Base-by-base conservation (phyloP, 1,140 invertebrate species). In the Gryllus bimaculatus region DNA sequence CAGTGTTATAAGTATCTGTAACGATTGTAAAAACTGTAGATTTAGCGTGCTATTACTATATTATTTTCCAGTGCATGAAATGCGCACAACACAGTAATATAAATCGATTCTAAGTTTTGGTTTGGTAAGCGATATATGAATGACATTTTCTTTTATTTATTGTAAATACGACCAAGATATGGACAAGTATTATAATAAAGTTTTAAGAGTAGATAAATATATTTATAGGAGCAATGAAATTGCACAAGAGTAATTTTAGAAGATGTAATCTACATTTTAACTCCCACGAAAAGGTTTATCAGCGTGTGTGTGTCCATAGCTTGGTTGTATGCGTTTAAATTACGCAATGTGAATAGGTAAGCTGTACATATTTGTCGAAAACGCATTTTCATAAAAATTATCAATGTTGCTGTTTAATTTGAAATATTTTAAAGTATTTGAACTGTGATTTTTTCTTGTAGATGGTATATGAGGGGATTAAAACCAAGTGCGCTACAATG, bases 31-130 rank as follows among this genome's bases (percentile, higher is more conserved):
- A 13, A 13, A 66, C 18, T 66, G 54, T 66, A 66, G 54, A 66
- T 66, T 66, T 66, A 66, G 54, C 18, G 54, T 66, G 54, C 54
- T 66, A 66, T 13, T 66, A 66, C 10, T 66, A 66, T 66, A 18
- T 66, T 66, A 66, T 66, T 66, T 66, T 66, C 54, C 54, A 66
- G 54, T 66, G 54, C 54, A 66, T 66, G 54, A 66, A 66, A 66
- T 66, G 54, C 54, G 54, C 54, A 66, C 54, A 66, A 66, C 18
- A 66, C 18, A 39, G 54, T 13, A 18, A 66, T 66, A 18, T 66
- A 66, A 13, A 66, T 10, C 10, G 54, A 66, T 66, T 18, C 7
- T 13, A 18, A 66, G 10, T 66, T 66, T 10, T 66, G 54, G 3
- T 66, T 66, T 66, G 54, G 10, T 3, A 0, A 66, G 54, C 54